Evolutionary conservation across 2,797 vertebrate species (phyloP), one percentile per base, ranked within the genome.

Genomic region (Xenopus petersii): DNA sequence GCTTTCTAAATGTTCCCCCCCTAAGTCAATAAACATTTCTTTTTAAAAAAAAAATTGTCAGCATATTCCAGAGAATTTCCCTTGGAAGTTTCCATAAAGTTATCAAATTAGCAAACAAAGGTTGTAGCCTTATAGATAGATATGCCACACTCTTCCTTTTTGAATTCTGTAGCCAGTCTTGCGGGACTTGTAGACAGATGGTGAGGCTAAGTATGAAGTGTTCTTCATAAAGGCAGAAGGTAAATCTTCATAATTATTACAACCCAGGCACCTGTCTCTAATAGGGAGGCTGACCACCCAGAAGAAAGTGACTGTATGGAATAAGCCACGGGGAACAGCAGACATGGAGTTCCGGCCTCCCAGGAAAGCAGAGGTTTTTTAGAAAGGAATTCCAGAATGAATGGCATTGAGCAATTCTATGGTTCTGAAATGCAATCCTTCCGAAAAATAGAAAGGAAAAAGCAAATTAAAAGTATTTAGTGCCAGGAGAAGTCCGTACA

Each of bases 371-470:
- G 8, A 42, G 17, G 75, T 65, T 68, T 61, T 21, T 73, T 73
- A 61, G 66, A 78, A 74, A 73, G 62, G 66, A 79, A 66, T 74
- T 71, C 73, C 62, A 69, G 71, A 65, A 64, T 66, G 71, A 79
- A 70, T 49, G 51, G 71, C 71, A 74, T 70, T 79, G 51, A 60
- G 60, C 68, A 70, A 60, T 70, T 70, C 59, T 79, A 74, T 79
- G 67, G 71, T 74, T 64, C 69, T 79, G 77, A 79, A 79, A 79
- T 70, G 77, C 70, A 71, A 79, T 79, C 77, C 56, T 42, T 79
- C 71, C 46, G 60, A 12, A 72, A 67, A 78, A 69, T 69, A 13
- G 26, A 79, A 79, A 56, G 67, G 33, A 49, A 47, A 30, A 61
- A 69, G 66, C 42, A 62, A 47, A 58, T 71, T 54, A 70, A 78